These are phyloP conservation scores for Macaria notata DNA, from an alignment of 2,888 invertebrate genomes.

Conservation along the genomic window DNA sequence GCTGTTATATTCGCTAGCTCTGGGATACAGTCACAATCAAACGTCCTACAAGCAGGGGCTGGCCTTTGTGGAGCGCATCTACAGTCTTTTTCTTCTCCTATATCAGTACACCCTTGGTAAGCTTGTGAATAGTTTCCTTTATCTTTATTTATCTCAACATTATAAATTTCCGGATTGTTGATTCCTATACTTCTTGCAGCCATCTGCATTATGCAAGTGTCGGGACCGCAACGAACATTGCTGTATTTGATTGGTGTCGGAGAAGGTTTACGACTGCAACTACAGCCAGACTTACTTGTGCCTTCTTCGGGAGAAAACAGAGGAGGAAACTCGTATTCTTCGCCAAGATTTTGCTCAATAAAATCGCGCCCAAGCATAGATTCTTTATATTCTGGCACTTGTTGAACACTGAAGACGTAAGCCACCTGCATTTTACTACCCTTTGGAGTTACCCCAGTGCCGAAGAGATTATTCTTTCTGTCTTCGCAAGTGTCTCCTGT, in stretches of 20 bases:
- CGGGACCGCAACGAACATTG: conserved; percentile 30
- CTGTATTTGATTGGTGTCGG: conserved; percentile 21
- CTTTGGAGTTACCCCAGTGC: conserved; percentile 54
- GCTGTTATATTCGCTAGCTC: conserved; percentile 50
- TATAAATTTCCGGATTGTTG: conserved; percentile 42
- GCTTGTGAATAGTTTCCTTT: conserved; percentile 10
- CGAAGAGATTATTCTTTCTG: conserved; percentile 46
- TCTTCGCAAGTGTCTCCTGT: conserved; percentile 63
- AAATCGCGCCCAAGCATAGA: conserved; percentile 50
- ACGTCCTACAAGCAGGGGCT: conserved; percentile 65
- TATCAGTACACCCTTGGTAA: conserved; percentile 50
- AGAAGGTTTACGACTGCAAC: conserved; percentile 34
- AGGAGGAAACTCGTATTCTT: conserved; percentile 27
- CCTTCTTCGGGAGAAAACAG: conserved; percentile 11
- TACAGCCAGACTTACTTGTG: conserved; percentile 32
- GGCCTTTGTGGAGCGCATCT: conserved; percentile 66
- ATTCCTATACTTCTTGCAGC: conserved; percentile 33
- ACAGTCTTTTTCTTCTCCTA: conserved; percentile 63
- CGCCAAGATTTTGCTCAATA: conserved; percentile 44
- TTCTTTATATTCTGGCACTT: conserved; percentile 48
- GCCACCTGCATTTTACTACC: conserved; percentile 49
- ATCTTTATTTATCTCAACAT: conserved; percentile 34
- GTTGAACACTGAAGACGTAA: conserved; percentile 51
- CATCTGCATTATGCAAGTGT: conserved; percentile 19
- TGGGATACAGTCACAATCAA: conserved; percentile 67